phyloP scores from a whole-genome alignment of 1,140 invertebrate genomes.

The Coptotermes formosanus region DNA sequence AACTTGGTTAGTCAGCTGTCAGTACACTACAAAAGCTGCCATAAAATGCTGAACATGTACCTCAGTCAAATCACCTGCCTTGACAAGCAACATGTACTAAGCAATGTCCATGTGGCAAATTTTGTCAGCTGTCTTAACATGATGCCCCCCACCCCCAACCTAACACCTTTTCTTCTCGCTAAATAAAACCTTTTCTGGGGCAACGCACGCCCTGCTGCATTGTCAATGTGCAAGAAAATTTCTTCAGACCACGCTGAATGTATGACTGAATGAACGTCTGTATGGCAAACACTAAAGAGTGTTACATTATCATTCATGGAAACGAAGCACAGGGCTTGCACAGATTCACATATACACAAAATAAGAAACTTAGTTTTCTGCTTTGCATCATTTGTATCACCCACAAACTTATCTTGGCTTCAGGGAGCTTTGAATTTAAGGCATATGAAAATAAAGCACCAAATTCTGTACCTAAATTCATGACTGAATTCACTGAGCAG shows the following conservation, averaged over 20 bases:
- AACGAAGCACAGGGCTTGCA: neutral
- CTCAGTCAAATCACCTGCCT: neutral
- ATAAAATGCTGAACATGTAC: neutral
- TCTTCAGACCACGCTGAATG: no score
- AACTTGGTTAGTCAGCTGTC: neutral
- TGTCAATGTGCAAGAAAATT: neutral
- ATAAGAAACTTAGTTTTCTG: neutral
- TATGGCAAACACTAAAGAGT: neutral
- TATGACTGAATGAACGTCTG: neutral
- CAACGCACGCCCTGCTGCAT: neutral
- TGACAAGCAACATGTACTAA: neutral
- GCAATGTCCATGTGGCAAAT: neutral
- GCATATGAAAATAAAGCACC: constrained; percentile 18
- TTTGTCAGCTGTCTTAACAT: neutral
- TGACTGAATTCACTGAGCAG: neutral
- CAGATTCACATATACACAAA: neutral
- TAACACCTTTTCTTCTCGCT: no score
- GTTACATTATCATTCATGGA: neutral
- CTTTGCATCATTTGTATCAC: neutral
- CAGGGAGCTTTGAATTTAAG: constrained; percentile 1
- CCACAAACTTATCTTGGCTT: neutral
- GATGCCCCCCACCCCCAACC: neutral
- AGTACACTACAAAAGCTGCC: neutral
- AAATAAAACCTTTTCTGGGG: neutral
- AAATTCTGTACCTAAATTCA: constrained; percentile 16